These are phyloP conservation scores for Caenorhabditis sinica DNA, from an alignment of 2,888 invertebrate species.

Conservation along the genomic window DNA sequence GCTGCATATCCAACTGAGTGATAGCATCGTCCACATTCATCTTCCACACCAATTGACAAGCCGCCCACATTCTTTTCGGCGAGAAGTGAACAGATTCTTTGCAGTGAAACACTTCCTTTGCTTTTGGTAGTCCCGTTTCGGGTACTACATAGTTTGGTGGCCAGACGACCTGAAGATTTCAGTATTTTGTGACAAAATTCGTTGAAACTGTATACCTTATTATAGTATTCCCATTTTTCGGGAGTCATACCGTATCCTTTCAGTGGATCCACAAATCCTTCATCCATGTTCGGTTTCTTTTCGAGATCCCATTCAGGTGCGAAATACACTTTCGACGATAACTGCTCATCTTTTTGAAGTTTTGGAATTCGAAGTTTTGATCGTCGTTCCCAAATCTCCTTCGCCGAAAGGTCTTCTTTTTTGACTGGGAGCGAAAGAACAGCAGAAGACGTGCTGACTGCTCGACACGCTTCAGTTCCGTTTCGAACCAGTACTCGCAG, in stretches of 20 bases:
- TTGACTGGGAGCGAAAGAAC: slow-evolving; percentile 20
- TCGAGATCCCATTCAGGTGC: slow-evolving; percentile 82
- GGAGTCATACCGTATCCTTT: slow-evolving; percentile 81
- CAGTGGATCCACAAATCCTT: slow-evolving; percentile 75
- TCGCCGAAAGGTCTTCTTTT: slow-evolving; percentile 48
- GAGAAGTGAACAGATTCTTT: slow-evolving; percentile 76
- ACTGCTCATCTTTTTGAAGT: slow-evolving; percentile 72
- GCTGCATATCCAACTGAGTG: slow-evolving; percentile 76
- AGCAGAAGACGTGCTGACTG: slow-evolving; percentile 56
- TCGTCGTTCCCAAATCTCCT: slow-evolving; percentile 70
- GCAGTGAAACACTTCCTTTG: slow-evolving; percentile 77
- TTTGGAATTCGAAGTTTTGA: slow-evolving; percentile 69
- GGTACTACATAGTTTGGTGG: slow-evolving; percentile 82
- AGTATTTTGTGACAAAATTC: too few species aligned
- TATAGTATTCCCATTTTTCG: slow-evolving; percentile 83
- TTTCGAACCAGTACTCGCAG: slow-evolving; percentile 47
- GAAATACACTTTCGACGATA: slow-evolving; percentile 72
- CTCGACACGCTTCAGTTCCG: slow-evolving; percentile 53
- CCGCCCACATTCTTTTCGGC: slow-evolving; percentile 81
- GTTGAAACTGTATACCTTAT: slow-evolving; percentile 75
- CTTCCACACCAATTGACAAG: slow-evolving; percentile 80
- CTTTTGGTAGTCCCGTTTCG: slow-evolving; percentile 82
- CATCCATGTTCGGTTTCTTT: slow-evolving; percentile 74
- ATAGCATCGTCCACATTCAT: slow-evolving; percentile 81
- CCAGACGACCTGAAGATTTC: slow-evolving; percentile 82